phyloP scores from a whole-genome alignment of 2,888 invertebrate species.

The Diploptera punctata region DNA sequence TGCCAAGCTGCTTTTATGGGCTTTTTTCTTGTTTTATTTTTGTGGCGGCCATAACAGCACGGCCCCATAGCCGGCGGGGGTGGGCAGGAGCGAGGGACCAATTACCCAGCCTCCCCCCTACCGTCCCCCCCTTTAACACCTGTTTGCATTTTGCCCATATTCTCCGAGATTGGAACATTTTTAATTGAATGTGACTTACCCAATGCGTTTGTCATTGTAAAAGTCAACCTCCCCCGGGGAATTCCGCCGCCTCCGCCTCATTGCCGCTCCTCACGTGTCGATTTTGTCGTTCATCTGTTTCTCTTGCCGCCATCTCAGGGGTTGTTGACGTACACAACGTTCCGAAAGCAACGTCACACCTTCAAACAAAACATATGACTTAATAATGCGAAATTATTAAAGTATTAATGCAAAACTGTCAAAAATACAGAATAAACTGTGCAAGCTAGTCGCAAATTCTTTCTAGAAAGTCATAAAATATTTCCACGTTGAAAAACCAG shows the following conservation, averaged over 20 bases:
- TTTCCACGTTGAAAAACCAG: too few relatives aligned
- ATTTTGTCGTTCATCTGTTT: conserved; percentile 36
- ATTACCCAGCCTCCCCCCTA: conserved; percentile 32
- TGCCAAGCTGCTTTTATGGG: conserved; percentile 33
- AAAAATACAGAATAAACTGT: too few relatives aligned
- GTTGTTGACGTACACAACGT: conserved; percentile 25
- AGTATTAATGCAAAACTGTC: too few relatives aligned
- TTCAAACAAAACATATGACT: conserved; percentile 13
- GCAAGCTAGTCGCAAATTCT: too few relatives aligned
- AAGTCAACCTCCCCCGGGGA: background rate
- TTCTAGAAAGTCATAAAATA: too few relatives aligned
- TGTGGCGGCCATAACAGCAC: background rate
- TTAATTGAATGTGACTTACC: conserved; percentile 17
- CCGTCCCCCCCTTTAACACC: conserved; percentile 32
- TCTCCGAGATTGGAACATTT: conserved; percentile 9
- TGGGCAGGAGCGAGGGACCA: conserved; percentile 33
- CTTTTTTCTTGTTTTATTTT: conserved; percentile 31
- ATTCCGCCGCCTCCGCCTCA: conserved; percentile 37
- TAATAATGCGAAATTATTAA: too few relatives aligned
- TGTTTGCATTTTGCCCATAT: conserved; percentile 32
- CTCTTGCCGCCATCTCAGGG: conserved; percentile 48
- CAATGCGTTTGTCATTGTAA: conserved; percentile 13
- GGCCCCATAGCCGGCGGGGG: conserved; percentile 29
- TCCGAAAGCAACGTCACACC: conserved; percentile 14
- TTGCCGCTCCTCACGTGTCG: conserved; percentile 19